Conservation (phyloP, 2,113 vertebrate species). For the Lamprotornis superbus region DNA sequence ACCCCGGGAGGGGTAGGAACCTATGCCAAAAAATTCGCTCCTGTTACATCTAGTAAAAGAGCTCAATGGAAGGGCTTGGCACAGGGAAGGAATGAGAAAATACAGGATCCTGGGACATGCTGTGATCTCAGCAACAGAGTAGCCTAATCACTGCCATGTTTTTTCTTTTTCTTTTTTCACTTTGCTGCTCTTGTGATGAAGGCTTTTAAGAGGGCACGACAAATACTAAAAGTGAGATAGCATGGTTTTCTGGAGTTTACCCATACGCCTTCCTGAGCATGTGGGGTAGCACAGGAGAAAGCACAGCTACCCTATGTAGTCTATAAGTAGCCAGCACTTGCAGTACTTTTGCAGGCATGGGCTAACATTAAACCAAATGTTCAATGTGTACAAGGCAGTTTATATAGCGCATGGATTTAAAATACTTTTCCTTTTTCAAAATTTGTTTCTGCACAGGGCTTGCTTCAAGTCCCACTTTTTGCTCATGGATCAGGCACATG, state of each 20-base stretch:
- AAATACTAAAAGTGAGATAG: not conserved
- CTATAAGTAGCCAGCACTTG: not conserved
- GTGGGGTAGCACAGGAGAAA: not conserved
- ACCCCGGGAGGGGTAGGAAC: rapidly evolving
- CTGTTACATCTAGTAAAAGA: not conserved
- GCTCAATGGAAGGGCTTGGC: not conserved
- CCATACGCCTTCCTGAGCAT: not conserved
- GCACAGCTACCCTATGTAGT: not conserved
- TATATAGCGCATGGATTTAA: not conserved
- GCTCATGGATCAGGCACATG: not conserved
- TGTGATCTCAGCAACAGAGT: not conserved
- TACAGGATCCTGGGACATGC: not conserved
- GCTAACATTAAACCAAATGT: not conserved
- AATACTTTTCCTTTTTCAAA: not conserved
- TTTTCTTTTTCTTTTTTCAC: not conserved
- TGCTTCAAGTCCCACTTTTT: not conserved
- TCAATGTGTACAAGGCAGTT: not conserved
- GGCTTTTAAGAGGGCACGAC: not conserved
- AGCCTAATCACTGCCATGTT: not conserved
- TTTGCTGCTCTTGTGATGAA: not conserved
- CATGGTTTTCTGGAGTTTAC: not conserved
- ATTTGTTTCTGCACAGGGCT: not conserved
- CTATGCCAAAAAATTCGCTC: not conserved
- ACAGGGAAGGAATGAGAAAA: not conserved
- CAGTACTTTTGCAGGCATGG: not conserved